Conservation (phyloP, 2,888 invertebrate genomes). For the Melangyna quadrimaculata region DNA sequence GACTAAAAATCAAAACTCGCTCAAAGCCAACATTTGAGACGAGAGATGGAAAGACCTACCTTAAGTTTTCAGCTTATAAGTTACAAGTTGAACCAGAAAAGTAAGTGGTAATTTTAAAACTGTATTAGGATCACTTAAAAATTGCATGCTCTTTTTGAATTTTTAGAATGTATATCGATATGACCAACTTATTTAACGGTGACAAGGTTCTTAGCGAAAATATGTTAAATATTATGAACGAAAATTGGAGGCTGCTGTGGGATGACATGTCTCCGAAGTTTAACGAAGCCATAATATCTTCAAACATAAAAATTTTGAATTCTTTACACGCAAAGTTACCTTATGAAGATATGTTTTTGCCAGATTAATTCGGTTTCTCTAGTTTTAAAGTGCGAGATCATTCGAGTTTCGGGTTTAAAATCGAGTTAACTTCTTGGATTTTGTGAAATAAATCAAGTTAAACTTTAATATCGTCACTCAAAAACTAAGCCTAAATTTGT, state of each 20-base stretch:
- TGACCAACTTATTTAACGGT: slow-evolving; percentile 75
- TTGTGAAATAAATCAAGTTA: too few species aligned
- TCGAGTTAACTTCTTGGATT: too few species aligned
- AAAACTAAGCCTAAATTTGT: too few species aligned
- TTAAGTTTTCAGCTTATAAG: slow-evolving; percentile 71
- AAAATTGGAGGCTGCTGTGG: slow-evolving; percentile 74
- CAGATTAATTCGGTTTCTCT: background rate
- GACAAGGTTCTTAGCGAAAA: slow-evolving; percentile 74
- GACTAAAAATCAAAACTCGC: slow-evolving; percentile 52
- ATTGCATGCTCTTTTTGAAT: background rate
- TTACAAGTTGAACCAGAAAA: slow-evolving; percentile 62
- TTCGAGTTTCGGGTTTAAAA: too few species aligned
- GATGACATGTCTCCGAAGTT: slow-evolving; percentile 74
- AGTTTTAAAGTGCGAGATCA: too few species aligned
- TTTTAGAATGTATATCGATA: slow-evolving; percentile 72
- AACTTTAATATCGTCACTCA: too few species aligned
- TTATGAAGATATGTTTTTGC: slow-evolving; percentile 19
- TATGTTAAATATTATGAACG: slow-evolving; percentile 74
- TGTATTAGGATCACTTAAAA: background rate
- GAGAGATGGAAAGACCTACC: slow-evolving; percentile 73
- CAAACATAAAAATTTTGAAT: background rate
- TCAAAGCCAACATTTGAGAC: slow-evolving; percentile 59
- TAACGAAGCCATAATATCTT: slow-evolving; percentile 18
- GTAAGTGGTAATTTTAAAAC: slow-evolving; percentile 65
- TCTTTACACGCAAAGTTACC: background rate